Base-by-base conservation (phyloP, 2,797 vertebrate species). In the Sarcoramphus papa region DNA sequence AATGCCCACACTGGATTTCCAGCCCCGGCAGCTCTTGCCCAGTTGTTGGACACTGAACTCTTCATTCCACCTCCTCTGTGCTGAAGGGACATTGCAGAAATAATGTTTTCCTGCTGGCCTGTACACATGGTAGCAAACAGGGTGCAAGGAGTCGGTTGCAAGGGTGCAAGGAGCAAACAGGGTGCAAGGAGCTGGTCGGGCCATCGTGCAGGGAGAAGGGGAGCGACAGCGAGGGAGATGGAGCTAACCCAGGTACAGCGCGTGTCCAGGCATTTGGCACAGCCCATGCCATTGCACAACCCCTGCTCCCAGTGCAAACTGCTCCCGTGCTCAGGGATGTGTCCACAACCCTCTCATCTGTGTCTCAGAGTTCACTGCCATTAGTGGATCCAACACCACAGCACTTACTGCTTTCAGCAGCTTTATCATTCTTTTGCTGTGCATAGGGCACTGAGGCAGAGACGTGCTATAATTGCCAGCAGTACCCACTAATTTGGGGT, bases 201-300 rank as follows among this genome's bases (percentile, higher is more conserved):
- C 5, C 25, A 9, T 14, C 0, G 0, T 37, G 20, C 50, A 48
- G 28, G 35, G 30, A 59, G 43, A 54, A 73, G 24, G 21, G 50
- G 33, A 41, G 10, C 2, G 5, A 11, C 0, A 0, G 23, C 0
- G 1, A 53, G 24, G 2, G 22, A 60, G 60, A 31, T 25, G 28
- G 74, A 77, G 31, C 27, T 63, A 31, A 67, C 14, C 9, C 50
- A 53, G 28, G 41, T 12, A 14, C 22, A 60, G n/a, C 1, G 45
- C 1, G 0, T 20, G 28, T 27, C 47, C 53, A 67, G 78, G 48
- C 18, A 11, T 60, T 11, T 75, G 67, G 35, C 48, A 81, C 27
- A 47, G 62, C 40, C 62, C 13, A 3, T 14, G 9, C 17, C 14
- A 2, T 70, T 56, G 60, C 54, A 73, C 40, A 79, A 19, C 7